Conservation (phyloP, 2,113 vertebrate species). For the Psophia crepitans region DNA sequence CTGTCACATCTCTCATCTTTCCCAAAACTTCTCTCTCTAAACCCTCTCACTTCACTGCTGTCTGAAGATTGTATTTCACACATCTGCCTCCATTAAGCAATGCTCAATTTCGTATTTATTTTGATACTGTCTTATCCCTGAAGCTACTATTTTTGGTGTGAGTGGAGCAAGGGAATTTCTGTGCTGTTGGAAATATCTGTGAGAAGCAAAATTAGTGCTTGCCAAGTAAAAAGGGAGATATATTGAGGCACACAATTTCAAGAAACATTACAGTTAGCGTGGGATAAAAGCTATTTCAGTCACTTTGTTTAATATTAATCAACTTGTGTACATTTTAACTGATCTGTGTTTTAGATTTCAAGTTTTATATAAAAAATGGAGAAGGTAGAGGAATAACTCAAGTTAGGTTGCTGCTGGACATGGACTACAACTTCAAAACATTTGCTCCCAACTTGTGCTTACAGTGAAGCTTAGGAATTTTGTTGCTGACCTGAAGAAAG, state of each 20-base stretch:
- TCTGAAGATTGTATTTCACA: not conserved
- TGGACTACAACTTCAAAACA: not conserved
- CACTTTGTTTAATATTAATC: not conserved
- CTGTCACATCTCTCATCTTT: not conserved
- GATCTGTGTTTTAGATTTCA: not conserved
- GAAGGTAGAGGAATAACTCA: fast-evolving
- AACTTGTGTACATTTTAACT: not conserved
- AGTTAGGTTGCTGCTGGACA: not conserved
- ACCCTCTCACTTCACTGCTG: not conserved
- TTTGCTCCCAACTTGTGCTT: not conserved
- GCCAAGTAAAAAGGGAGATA: not conserved
- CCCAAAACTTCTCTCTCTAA: not conserved
- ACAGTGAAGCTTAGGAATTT: not conserved
- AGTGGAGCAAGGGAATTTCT: constrained; percentile 11
- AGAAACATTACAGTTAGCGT: not conserved
- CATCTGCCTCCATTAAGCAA: not conserved
- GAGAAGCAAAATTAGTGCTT: not conserved
- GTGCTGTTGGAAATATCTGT: not conserved
- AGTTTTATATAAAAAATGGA: not conserved
- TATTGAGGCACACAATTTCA: not conserved
- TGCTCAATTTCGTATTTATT: not conserved
- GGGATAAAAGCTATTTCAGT: not conserved
- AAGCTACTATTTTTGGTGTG: not conserved
- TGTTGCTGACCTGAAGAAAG: not conserved
- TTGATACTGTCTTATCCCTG: not conserved